These are phyloP conservation scores for Schizothorax lantsangensis DNA, from an alignment of 2,797 vertebrate genomes.

Conservation along the genomic window DNA sequence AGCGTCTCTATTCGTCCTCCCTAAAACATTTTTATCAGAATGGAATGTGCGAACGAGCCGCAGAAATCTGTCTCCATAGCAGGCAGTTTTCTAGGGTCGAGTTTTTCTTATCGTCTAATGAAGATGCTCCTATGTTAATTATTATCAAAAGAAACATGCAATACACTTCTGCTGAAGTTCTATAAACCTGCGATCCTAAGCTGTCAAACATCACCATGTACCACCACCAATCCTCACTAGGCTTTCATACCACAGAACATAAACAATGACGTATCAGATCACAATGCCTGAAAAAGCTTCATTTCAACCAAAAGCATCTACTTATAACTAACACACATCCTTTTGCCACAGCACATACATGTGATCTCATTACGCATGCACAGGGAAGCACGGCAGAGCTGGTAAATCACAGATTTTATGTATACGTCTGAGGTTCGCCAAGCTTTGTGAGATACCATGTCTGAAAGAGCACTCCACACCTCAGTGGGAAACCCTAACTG, in stretches of 20 bases:
- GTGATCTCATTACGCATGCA: conserved; percentile 28
- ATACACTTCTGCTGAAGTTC: background rate
- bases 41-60: conserved; percentile 77
- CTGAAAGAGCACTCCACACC: conserved; percentile 67
- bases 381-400: background rate
- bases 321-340: background rate
- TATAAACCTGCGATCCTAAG: background rate
- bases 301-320: conserved; percentile 4
- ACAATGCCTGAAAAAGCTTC: background rate
- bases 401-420: conserved; percentile 27
- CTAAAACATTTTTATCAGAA: conserved; percentile 80
- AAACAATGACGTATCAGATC: conserved; percentile 53
- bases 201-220: background rate
- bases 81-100: conserved; percentile 53
- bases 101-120: conserved; percentile 53
- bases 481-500: conserved; percentile 67
- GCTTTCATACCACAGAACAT: conserved; percentile 34
- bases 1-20: conserved; percentile 82
- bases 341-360: background rate
- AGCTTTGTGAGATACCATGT: conserved; percentile 57
- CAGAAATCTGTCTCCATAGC: conserved; percentile 70
- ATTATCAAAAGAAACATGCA: conserved; percentile 55
- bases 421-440: conserved; percentile 22
- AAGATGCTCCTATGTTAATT: conserved; percentile 65
- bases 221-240: background rate